A percentile compares a stretch with the other conserved stretches of the same genome.
Evolutionary conservation across 2,797 vertebrate species (phyloP).

Genomic region (Neoniphon sammara): DNA sequence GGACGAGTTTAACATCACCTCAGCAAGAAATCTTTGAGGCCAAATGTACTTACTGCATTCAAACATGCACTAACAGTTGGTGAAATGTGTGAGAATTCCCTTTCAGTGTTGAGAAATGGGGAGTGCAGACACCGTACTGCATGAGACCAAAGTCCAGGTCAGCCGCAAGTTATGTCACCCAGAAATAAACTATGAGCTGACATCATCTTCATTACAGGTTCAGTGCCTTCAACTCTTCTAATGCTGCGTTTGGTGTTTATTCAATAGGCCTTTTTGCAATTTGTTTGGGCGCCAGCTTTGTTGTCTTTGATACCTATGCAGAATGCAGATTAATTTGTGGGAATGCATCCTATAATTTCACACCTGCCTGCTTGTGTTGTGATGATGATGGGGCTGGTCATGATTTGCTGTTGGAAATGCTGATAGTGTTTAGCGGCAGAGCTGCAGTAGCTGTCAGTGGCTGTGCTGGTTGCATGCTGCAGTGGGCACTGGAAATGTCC

Average conservation of each 20-base stretch:
- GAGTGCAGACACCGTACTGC: conserved; percentile 21
- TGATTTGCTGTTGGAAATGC: conserved; percentile 6
- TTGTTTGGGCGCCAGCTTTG: background rate
- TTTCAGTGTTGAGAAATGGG: conserved; percentile 25
- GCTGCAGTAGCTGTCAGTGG: background rate
- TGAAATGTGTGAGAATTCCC: conserved; percentile 22
- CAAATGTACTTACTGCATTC: conserved; percentile 39
- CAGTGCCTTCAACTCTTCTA: too few species aligned
- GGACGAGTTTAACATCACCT: conserved; percentile 16
- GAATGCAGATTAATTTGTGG: conserved; percentile 15
- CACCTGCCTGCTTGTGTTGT: conserved; percentile 34
- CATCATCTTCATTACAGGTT: too few species aligned
- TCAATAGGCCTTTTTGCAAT: conserved; percentile 5
- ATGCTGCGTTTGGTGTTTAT: too few species aligned
- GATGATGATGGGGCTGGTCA: conserved; percentile 13
- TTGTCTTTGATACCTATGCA: background rate
- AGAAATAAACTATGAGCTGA: too few species aligned
- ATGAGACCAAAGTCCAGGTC: background rate
- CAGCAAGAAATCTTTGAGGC: conserved; percentile 46
- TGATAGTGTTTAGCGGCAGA: background rate
- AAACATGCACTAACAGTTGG: conserved; percentile 34
- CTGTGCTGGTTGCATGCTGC: background rate
- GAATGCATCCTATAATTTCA: conserved; percentile 36
- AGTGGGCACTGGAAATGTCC: background rate
- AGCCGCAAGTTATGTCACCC: too few species aligned